phyloP scores from a whole-genome alignment of 2,113 vertebrate species.

The Sinocyclocheilus rhinocerous region DNA sequence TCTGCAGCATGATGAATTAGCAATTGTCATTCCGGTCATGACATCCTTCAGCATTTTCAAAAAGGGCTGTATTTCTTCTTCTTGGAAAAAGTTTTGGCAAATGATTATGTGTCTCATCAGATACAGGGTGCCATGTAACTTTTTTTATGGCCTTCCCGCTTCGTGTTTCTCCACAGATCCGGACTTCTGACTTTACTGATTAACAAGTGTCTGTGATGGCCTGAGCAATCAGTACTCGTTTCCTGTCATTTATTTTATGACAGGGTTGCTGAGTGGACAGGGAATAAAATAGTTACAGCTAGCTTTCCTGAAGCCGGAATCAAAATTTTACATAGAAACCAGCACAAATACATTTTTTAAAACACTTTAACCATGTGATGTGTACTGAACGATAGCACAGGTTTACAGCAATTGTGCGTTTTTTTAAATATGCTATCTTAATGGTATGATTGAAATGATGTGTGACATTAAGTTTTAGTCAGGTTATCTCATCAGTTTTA shows the following conservation, averaged over 20 bases:
- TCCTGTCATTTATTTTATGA: constrained; percentile 22
- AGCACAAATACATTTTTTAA: not conserved
- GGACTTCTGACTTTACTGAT: constrained; percentile 15
- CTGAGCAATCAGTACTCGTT: not conserved
- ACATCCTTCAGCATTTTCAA: not conserved
- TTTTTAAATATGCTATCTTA: too few relatives aligned
- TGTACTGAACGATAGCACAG: too few relatives aligned
- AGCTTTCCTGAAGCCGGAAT: too few relatives aligned
- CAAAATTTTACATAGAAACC: not conserved
- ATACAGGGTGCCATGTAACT: not conserved
- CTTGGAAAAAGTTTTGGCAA: not conserved
- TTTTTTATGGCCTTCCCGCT: not conserved
- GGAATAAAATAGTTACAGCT: not conserved
- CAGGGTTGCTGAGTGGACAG: constrained; percentile 13
- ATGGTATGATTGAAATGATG: not conserved
- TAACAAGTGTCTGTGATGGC: not conserved
- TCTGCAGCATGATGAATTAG: not conserved
- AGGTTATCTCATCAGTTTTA: not conserved
- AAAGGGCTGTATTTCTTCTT: not conserved
- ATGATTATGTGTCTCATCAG: not conserved
- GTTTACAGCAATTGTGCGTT: not conserved
- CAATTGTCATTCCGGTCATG: not conserved
- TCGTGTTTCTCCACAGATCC: constrained; percentile 14
- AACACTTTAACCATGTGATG: too few relatives aligned
- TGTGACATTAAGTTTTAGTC: not conserved